Conservation (phyloP, 1,140 invertebrate species). For the Lamellibrachia luymesi region DNA sequence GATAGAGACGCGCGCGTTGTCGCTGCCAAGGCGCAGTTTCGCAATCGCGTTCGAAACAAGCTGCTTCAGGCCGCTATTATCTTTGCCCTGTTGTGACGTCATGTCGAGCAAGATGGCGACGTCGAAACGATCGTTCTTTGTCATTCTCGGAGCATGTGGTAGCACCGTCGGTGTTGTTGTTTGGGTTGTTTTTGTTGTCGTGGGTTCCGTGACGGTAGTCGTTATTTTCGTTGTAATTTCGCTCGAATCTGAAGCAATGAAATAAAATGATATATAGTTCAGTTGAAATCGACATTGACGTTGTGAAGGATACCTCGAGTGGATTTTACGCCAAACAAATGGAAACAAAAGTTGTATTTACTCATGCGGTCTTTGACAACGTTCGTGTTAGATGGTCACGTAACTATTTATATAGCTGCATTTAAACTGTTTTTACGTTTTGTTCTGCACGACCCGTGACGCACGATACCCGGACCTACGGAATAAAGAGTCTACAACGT, state of each 20-base stretch:
- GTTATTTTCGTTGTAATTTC: neutral
- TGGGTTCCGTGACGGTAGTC: neutral
- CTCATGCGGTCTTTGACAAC: neutral
- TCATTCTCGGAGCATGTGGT: neutral
- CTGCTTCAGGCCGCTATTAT: neutral
- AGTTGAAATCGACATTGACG: neutral
- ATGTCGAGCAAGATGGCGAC: neutral
- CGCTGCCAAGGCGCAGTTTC: neutral
- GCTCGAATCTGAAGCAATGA: neutral
- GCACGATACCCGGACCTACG: neutral
- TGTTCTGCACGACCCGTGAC: neutral
- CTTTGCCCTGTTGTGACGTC: neutral
- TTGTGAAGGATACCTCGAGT: neutral
- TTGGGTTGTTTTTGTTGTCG: neutral
- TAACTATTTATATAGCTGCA: neutral
- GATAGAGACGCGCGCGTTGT: neutral
- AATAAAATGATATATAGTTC: neutral
- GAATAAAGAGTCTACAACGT: no score
- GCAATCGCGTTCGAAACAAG: neutral
- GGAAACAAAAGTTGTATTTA: neutral
- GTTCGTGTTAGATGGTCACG: neutral
- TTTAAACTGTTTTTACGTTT: neutral
- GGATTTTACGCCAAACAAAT: neutral
- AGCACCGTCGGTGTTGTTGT: neutral
- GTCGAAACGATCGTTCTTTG: neutral